Evolutionary conservation across 2,113 vertebrate species (phyloP).

Genomic region (Rhinopomastus cyanomelas): DNA sequence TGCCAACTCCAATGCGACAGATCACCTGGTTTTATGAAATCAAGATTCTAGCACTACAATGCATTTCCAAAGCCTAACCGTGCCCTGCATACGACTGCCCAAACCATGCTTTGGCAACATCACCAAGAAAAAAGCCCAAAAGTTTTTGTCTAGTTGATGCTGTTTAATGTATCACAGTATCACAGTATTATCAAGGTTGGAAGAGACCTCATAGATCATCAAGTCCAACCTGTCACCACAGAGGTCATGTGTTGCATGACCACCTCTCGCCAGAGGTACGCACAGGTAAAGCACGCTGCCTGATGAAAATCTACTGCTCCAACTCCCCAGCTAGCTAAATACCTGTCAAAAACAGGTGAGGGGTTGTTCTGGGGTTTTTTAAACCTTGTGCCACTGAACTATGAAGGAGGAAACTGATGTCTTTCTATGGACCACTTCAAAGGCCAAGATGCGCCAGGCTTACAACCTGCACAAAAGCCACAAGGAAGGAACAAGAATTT

Average conservation of each 20-base stretch:
- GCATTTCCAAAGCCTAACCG: background rate
- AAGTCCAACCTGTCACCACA: too few relatives aligned
- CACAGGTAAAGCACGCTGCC: background rate
- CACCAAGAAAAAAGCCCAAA: background rate
- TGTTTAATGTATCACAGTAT: too few relatives aligned
- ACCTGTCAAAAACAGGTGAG: background rate
- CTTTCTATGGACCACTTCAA: background rate
- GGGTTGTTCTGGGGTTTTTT: background rate
- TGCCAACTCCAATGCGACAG: background rate
- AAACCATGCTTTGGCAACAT: background rate
- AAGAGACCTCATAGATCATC: too few relatives aligned
- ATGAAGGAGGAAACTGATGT: background rate
- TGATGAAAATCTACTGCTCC: background rate
- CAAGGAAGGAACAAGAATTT: background rate
- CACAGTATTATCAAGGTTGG: too few relatives aligned
- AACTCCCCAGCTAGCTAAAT: background rate
- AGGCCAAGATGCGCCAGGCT: background rate
- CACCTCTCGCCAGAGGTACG: background rate
- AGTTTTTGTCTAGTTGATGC: background rate
- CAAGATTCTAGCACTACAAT: background rate
- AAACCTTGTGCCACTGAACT: background rate
- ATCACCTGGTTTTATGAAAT: background rate
- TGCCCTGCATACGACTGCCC: background rate
- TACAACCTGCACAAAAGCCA: background rate
- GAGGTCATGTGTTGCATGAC: background rate